A percentile compares a stretch with the other conserved stretches of the same genome.
These are phyloP conservation scores for Zapus hudsonius DNA, from an alignment of 2,113 vertebrate species.

Conservation along the genomic window DNA sequence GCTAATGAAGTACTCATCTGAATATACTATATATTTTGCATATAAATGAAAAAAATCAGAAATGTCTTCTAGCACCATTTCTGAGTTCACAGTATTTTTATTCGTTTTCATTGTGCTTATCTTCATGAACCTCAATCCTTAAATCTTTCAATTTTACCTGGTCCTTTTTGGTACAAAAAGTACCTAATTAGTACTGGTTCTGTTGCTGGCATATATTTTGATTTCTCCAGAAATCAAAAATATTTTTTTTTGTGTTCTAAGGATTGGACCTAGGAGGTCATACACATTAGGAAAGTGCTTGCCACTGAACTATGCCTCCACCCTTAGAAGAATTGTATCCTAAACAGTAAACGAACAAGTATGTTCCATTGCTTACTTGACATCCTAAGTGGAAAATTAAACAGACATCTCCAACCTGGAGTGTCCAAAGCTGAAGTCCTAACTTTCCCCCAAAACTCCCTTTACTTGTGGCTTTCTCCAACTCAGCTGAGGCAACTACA, in stretches of 20 bases:
- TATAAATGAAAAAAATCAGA: background rate
- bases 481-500: background rate
- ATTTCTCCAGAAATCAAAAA: constrained; percentile 27
- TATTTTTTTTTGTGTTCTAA: background rate
- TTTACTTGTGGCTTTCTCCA: background rate
- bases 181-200: background rate
- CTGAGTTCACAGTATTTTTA: background rate
- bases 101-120: background rate
- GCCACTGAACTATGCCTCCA: background rate
- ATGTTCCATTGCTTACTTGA: background rate
- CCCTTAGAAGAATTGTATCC: background rate
- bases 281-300: background rate
- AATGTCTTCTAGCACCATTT: constrained; percentile 12
- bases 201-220: background rate
- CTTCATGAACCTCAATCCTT: constrained; percentile 14
- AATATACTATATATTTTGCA: background rate
- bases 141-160: background rate
- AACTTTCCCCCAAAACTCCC: background rate
- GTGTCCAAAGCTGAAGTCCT: background rate
- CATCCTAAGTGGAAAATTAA: constrained; percentile 6
- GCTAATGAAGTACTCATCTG: background rate
- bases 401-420: background rate
- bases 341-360: background rate
- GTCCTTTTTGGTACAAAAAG: constrained; percentile 5
- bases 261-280: background rate